Evolutionary conservation across 2,113 vertebrate genomes (phyloP).

Genomic region (Protobothrops mucrosquamatus): DNA sequence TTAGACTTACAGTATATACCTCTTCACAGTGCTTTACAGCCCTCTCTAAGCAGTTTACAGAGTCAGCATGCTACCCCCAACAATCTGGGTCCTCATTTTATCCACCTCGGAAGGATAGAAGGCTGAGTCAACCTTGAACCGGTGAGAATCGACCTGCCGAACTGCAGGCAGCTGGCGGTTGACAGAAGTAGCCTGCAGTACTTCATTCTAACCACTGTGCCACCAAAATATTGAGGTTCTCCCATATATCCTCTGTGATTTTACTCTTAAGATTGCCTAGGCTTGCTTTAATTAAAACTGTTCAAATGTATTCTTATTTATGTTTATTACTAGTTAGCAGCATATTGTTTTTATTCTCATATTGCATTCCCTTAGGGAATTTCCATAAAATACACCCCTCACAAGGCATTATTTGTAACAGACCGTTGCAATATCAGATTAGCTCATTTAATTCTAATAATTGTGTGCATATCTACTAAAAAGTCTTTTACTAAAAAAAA

Average conservation of each 20-base stretch:
- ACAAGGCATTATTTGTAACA: conserved; percentile 3
- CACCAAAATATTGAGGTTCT: conserved; percentile 11
- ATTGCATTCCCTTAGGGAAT: neutral
- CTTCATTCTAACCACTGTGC: neutral
- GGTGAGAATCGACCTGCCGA: neutral
- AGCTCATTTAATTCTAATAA: conserved; percentile 9
- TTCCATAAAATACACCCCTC: conserved; percentile 12
- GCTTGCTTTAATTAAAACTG: conserved; percentile 47
- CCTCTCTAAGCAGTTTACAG: too few relatives aligned
- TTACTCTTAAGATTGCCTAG: conserved; percentile 22
- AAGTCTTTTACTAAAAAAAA: neutral
- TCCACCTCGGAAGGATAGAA: neutral
- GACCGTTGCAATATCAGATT: neutral
- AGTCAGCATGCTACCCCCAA: neutral
- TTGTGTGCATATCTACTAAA: conserved; percentile 12
- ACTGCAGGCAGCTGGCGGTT: neutral
- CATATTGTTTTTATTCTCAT: conserved; percentile 24
- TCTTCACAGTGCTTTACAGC: neutral
- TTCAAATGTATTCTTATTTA: conserved; percentile 29
- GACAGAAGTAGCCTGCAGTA: neutral
- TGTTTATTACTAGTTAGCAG: conserved; percentile 8
- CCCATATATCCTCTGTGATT: conserved; percentile 24
- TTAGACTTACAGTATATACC: neutral
- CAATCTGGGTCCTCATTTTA: neutral
- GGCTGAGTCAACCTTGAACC: neutral